A percentile compares a stretch with the other conserved stretches of the same genome.
phyloP scores from a whole-genome alignment of 2,797 vertebrate genomes.

The Heterohyrax brucei region DNA sequence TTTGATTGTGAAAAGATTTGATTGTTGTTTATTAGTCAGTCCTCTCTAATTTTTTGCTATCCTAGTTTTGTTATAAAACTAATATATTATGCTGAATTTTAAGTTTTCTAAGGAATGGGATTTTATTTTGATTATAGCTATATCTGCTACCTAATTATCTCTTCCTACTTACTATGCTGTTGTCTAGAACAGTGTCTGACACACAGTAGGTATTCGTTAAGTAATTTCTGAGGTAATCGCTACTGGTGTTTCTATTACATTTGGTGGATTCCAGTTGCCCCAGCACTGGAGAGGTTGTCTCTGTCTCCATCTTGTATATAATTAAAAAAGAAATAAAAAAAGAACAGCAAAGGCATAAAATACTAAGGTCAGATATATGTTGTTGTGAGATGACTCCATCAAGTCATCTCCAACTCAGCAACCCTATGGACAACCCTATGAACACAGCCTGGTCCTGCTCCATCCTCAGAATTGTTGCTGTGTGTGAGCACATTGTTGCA shows the following conservation, averaged over 20 bases:
- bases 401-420: no score
- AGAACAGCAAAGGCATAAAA: neutral
- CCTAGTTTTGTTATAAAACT: neutral
- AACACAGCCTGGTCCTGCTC: no score
- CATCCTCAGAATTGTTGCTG: no score
- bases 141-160: neutral
- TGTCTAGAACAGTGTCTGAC: neutral
- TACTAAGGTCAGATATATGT: neutral
- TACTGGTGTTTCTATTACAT: neutral
- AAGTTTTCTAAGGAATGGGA: neutral
- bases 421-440: no score
- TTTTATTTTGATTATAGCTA: neutral
- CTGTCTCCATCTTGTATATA: neutral
- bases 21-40: neutral
- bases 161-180: neutral
- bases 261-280: neutral
- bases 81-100: neutral
- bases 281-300: neutral
- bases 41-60: neutral
- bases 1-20: neutral
- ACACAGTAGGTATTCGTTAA: neutral
- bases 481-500: no score
- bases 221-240: conserved; percentile 25
- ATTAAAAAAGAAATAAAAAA: neutral
- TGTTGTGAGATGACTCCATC: no score